Evolutionary conservation across 30 jellyfish, hydroid and myxozoan genomes (phyloP), one percentile per base, ranked within the genome.

Genomic region (Morbakka virulenta): DNA sequence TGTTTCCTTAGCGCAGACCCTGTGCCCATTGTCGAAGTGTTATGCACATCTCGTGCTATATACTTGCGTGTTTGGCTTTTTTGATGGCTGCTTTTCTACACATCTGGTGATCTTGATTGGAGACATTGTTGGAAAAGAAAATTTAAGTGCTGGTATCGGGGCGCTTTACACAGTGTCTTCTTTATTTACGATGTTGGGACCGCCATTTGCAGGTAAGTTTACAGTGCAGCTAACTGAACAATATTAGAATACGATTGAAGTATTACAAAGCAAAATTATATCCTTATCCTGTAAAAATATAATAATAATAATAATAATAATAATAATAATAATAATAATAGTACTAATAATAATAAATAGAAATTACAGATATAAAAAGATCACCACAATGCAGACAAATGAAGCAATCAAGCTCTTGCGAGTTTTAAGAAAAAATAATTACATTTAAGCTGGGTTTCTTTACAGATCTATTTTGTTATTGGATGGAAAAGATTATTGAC

Each of bases 171-270:
- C 70, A 67, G 65, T 83, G 13, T 72, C 95, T 47, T 72, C 95
- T 11, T 74, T 67, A 20, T 83, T 83, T 33, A 11, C 70, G 67
- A 72, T 83, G 83, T 72, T 73, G 52, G 95, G 95, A 22, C 95
- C 95, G 14, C 95, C 95, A 29, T 61, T 83, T 1, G 95, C 95
- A 61, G 95, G 95, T 83, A 27, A 31, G 75, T 61, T 9, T 0
- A 35, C 23, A 14, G 12, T 33, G 35, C 31, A 50, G 0, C 0
- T 12, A 64, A 64, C 64, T 17, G 67, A 17, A 28, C 67, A 27
- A 25, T 11, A 25, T 1, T 17, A 2, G 24, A 66, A 23, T 13
- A 28, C 20, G 4, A 21, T 62, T 3, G n/a, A n/a, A 12, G n/a
- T n/a, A n/a, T n/a, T n/a, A n/a, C n/a, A n/a, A n/a, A n/a, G n/a